Evolutionary conservation across 2,888 invertebrate genomes (phyloP).

Genomic region (Prosopocoilus inquinatus): DNA sequence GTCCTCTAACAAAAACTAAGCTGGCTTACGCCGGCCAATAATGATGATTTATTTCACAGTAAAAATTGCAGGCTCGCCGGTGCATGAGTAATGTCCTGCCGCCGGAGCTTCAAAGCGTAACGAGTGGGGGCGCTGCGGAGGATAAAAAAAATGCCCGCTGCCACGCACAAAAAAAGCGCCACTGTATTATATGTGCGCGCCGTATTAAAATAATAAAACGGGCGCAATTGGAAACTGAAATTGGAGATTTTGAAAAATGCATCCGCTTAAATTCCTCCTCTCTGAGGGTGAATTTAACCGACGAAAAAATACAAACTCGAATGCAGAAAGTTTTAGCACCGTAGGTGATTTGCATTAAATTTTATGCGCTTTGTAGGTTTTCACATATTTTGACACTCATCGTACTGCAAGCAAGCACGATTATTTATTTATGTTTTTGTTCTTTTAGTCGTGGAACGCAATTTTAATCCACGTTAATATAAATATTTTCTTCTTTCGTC

Average conservation of each 20-base stretch:
- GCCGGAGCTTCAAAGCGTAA: constrained; percentile 47
- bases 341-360: no score
- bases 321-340: no score
- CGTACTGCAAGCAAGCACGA: no score
- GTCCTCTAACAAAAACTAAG: constrained; percentile 31
- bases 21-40: constrained; percentile 52
- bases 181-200: constrained; percentile 50
- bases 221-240: constrained; percentile 23
- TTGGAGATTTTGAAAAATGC: constrained; percentile 14
- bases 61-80: constrained; percentile 58
- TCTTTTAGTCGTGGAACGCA: no score
- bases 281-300: no score
- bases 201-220: constrained; percentile 38
- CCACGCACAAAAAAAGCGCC: constrained; percentile 38
- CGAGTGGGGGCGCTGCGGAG: constrained; percentile 37
- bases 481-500: no score
- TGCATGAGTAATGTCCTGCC: constrained; percentile 56
- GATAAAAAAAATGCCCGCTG: constrained; percentile 43
- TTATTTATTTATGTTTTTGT: no score
- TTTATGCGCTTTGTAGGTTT: no score
- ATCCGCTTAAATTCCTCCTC: neutral
- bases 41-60: constrained; percentile 61
- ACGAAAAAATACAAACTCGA: no score
- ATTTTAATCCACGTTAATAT: no score
- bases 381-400: no score